These are phyloP conservation scores for Callyntrura guangdongensis DNA, from an alignment of 2,888 invertebrate species.

Conservation along the genomic window DNA sequence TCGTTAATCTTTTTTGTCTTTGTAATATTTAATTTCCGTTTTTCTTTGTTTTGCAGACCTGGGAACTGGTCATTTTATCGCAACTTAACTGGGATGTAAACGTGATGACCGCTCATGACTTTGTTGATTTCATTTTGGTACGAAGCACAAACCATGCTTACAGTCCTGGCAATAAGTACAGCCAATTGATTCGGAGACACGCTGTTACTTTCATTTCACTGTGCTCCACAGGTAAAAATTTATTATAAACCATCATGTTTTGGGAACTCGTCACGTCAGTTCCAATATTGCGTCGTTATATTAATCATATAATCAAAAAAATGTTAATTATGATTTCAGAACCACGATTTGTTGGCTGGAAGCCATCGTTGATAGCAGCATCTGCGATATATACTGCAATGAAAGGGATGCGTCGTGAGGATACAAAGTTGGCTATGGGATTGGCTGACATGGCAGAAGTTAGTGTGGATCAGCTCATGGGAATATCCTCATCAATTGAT, in stretches of 20 bases:
- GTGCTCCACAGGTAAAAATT: slow-evolving; percentile 91
- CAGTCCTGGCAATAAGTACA: slow-evolving; percentile 86
- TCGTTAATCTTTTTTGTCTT: slow-evolving; percentile 11
- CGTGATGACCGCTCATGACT: slow-evolving; percentile 93
- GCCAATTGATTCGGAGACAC: slow-evolving; percentile 90
- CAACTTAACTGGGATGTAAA: slow-evolving; percentile 93
- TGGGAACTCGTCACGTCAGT: neutral
- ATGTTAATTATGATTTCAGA: slow-evolving; percentile 69
- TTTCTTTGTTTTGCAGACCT: slow-evolving; percentile 88
- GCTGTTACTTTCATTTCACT: slow-evolving; percentile 92
- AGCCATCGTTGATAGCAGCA: slow-evolving; percentile 83
- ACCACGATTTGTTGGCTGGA: slow-evolving; percentile 84
- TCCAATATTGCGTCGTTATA: too few species aligned
- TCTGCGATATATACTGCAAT: slow-evolving; percentile 84
- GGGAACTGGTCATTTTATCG: slow-evolving; percentile 92
- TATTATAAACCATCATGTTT: neutral
- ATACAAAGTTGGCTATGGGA: slow-evolving; percentile 76
- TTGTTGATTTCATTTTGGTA: slow-evolving; percentile 92
- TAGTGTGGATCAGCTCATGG: slow-evolving; percentile 81
- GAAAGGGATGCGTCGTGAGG: slow-evolving; percentile 82
- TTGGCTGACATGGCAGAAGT: slow-evolving; percentile 82
- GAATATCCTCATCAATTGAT: slow-evolving; percentile 83
- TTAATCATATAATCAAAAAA: too few species aligned
- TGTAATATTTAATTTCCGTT: slow-evolving; percentile 64
- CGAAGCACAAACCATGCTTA: slow-evolving; percentile 86